A percentile compares a stretch with the other conserved stretches of the same genome.
Conservation (phyloP, 2,797 vertebrate genomes). For the Melanitta fusca region DNA sequence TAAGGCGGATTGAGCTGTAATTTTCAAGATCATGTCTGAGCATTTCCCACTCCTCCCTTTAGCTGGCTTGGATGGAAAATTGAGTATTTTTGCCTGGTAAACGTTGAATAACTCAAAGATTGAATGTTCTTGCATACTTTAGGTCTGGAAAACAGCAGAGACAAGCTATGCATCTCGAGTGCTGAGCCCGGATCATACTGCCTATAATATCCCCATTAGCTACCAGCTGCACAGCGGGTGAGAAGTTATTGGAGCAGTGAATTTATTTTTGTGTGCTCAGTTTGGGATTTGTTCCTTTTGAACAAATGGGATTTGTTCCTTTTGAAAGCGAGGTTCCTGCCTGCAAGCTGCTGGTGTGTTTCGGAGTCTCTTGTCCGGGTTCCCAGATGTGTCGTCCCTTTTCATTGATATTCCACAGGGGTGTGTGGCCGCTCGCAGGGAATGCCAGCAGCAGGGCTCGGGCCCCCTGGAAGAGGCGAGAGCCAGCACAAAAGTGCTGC, state of each 20-base stretch:
- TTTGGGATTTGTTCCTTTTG: neutral
- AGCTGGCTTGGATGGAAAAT: neutral
- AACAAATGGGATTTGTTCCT: neutral
- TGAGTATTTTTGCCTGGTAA: neutral
- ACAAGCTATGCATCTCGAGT: fast-evolving
- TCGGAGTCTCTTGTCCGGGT: neutral
- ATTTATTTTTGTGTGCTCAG: neutral
- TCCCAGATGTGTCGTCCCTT: neutral
- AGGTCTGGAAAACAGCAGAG: neutral
- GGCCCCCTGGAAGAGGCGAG: neutral
- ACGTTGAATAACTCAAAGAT: neutral
- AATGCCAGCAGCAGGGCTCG: neutral
- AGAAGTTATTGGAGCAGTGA: fast-evolving
- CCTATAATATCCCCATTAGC: neutral
- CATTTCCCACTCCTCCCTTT: neutral
- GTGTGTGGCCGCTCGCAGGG: fast-evolving
- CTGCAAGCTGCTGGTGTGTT: neutral
- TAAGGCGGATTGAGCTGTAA: neutral
- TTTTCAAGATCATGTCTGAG: neutral
- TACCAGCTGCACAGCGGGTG: neutral
- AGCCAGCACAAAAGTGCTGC: neutral
- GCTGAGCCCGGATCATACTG: neutral
- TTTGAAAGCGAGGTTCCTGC: neutral
- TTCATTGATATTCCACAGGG: conserved; percentile 31
- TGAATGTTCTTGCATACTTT: neutral